Evolutionary conservation across 2,113 vertebrate genomes (phyloP).

Genomic region (Seriola rivoliana): DNA sequence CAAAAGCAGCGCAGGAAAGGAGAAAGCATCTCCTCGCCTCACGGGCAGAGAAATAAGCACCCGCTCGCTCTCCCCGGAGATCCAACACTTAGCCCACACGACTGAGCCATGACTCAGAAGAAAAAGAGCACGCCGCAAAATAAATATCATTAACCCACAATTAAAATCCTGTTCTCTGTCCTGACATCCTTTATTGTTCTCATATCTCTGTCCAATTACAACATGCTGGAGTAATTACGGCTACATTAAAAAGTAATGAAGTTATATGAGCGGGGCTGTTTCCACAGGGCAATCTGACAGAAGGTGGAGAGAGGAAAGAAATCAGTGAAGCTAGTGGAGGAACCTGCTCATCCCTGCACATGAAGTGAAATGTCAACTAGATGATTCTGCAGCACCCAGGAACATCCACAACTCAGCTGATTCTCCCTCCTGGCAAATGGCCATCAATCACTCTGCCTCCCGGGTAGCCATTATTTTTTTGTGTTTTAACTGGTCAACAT

Average conservation of each 20-base stretch:
- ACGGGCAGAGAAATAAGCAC: conserved; percentile 33
- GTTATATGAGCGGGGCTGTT: conserved; percentile 82
- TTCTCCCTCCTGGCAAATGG: conserved; percentile 44
- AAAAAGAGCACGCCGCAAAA: conserved; percentile 76
- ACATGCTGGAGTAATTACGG: conserved; percentile 83
- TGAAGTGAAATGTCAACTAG: conserved; percentile 73
- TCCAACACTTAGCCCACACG: conserved; percentile 67
- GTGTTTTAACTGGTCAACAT: conserved; percentile 68
- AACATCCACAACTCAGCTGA: conserved; percentile 43
- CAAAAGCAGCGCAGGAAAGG: conserved; percentile 45
- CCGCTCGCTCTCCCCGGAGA: conserved; percentile 55
- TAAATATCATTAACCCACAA: conserved; percentile 87
- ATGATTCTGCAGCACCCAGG: conserved; percentile 49
- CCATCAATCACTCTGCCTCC: conserved; percentile 67
- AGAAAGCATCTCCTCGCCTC: conserved; percentile 25
- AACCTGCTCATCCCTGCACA: conserved; percentile 47
- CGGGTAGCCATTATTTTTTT: conserved; percentile 62
- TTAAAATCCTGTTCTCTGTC: conserved; percentile 82
- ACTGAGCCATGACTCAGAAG: conserved; percentile 70
- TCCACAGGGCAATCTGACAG: conserved; percentile 75
- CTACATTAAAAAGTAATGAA: conserved; percentile 88
- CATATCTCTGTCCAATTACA: conserved; percentile 82
- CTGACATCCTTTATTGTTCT: conserved; percentile 83
- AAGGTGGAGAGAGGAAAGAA: conserved; percentile 50
- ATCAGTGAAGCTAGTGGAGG: conserved; percentile 12